Base-by-base conservation (phyloP, 2,888 invertebrate genomes). In the Mystacides longicornis region DNA sequence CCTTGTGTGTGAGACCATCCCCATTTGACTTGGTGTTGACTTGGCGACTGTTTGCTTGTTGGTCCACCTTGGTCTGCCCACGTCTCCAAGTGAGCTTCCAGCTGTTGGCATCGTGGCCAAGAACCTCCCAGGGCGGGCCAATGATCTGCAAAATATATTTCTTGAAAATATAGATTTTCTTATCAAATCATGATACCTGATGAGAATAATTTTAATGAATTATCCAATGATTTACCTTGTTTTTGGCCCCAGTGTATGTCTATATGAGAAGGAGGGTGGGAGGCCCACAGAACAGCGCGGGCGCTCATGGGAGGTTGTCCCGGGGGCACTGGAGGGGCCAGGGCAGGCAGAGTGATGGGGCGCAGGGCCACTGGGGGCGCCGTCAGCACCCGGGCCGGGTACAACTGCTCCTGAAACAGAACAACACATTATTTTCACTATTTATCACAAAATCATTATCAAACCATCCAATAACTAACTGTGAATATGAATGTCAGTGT, bases 41-140 rank as follows among this genome's bases (percentile, higher is more conserved):
- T 21, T 19, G 60, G 60, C 1, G 60, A 58, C 14, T 56, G 52
- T 5, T 56, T 58, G 37, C 58, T 52, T 21, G 60, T 37, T 3
- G 57, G 60, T 3, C 55, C 57, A 23, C 52, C 53, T 21, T 52
- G 56, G 22, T 49, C 56, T 9, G 58, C 56, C 60, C 60, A 60
- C 5, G 60, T 56, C 16, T 56, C 60, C 2, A 56, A 56, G 2
- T 49, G 20, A 1, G n/a, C 46, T 16, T 3, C 23, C 42, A 18
- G 5, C 33, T 51, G 52, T 3, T 51, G 54, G 21, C 54, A 55
- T 31, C 56, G 58, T 20, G 56, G 52, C 56, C 59, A 56, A 7
- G 56, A 45, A 4, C 51, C 22, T 20, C 56, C 59, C 37, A 56
- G 56, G n/a, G 54, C 47, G 18, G 59, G 59, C 56, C 56, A 59